Conservation (phyloP, 2,113 vertebrate species). For the Percina caprodes region DNA sequence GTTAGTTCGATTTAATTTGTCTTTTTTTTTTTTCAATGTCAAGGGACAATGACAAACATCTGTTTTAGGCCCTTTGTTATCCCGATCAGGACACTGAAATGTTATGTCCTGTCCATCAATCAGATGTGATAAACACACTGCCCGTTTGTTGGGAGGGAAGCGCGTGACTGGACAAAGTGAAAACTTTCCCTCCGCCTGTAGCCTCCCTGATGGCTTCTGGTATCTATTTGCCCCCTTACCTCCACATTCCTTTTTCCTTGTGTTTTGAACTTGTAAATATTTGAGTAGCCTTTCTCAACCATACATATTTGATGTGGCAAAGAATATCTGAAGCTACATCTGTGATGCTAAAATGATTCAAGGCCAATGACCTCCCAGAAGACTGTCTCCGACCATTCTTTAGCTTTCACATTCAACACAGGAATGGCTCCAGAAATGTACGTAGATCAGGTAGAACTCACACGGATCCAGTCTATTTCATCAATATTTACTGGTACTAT, state of each 20-base stretch:
- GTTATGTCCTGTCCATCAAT: not conserved
- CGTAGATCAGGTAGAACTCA: not conserved
- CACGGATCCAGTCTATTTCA: not conserved
- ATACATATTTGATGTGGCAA: conserved; percentile 74
- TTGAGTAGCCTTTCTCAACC: conserved; percentile 70
- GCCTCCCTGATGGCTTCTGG: conserved; percentile 17
- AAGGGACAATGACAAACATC: no score
- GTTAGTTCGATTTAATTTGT: not conserved
- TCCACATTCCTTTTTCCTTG: conserved; percentile 6
- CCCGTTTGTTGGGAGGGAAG: not conserved
- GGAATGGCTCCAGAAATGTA: not conserved
- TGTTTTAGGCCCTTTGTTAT: not conserved
- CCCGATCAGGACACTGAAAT: not conserved
- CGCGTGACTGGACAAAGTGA: not conserved
- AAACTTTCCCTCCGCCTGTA: conserved; percentile 25
- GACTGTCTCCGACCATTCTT: conserved; percentile 16
- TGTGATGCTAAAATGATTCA: conserved; percentile 39
- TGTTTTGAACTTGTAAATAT: conserved; percentile 72
- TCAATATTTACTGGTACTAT: not conserved
- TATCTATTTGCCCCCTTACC: not conserved
- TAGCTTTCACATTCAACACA: conserved; percentile 14
- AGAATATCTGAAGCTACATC: conserved; percentile 48
- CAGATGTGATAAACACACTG: not conserved
- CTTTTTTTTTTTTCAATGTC: not conserved
- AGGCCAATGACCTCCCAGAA: conserved; percentile 33